phyloP scores from a whole-genome alignment of 2,888 invertebrate species.

The Cacoxenus indagator region DNA sequence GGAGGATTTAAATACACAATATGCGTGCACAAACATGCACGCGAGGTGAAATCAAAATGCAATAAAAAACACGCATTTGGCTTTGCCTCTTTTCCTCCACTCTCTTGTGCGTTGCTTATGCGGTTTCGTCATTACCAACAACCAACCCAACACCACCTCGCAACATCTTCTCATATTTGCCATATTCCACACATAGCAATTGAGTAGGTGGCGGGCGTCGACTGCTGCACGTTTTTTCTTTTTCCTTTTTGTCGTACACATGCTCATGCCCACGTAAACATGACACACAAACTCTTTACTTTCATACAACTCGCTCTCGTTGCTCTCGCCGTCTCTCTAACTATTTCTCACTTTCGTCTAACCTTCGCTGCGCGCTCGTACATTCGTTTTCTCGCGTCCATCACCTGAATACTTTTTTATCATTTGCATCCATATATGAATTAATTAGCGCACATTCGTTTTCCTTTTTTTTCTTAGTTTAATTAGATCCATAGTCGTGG shows the following conservation, averaged over 20 bases:
- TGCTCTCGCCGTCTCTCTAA: neutral
- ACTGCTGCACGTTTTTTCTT: neutral
- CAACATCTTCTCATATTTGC: too few relatives aligned
- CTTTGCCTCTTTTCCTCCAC: conserved; percentile 1
- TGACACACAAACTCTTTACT: conserved; percentile 1
- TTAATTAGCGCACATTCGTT: conserved; percentile 53
- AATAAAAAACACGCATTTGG: neutral
- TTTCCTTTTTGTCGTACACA: neutral
- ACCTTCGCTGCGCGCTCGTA: conserved; percentile 23
- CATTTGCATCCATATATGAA: conserved; percentile 54
- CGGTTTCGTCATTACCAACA: too few relatives aligned
- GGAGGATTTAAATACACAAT: too few relatives aligned
- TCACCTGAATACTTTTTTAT: conserved; percentile 50
- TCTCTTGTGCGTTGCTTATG: neutral
- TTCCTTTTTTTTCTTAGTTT: conserved; percentile 32
- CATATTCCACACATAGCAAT: neutral
- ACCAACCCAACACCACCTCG: too few relatives aligned
- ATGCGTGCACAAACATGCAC: neutral
- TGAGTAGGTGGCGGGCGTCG: neutral
- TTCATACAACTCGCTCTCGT: neutral
- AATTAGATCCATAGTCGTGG: neutral
- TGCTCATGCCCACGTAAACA: neutral
- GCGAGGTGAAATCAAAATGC: neutral
- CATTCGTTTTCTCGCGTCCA: conserved; percentile 30
- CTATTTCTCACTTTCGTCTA: conserved; percentile 28